phyloP scores from a whole-genome alignment of 2,113 vertebrate genomes.

The Laterallus jamaicensis region DNA sequence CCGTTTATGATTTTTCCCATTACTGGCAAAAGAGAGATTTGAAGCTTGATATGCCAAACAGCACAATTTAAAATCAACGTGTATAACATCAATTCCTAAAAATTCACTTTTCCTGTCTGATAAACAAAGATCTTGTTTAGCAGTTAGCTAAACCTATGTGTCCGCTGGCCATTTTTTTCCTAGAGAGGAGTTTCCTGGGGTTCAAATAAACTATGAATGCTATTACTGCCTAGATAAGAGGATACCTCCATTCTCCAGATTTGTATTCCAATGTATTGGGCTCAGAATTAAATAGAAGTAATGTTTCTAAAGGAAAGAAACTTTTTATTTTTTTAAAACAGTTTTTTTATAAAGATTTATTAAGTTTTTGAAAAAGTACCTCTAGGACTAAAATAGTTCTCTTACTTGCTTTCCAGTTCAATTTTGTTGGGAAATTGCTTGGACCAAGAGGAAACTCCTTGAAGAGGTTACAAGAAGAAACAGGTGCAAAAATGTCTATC shows the following conservation, averaged over 20 bases:
- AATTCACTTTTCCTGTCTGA: neutral
- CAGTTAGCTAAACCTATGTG: neutral
- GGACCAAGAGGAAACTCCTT: slow-evolving; percentile 98
- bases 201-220: neutral
- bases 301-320: neutral
- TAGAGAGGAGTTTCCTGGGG: neutral
- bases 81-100: neutral
- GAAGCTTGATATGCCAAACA: neutral
- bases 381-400: slow-evolving; percentile 2
- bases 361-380: neutral
- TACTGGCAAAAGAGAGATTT: neutral
- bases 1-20: neutral
- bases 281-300: neutral
- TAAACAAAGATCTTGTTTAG: neutral
- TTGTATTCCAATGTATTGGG: neutral
- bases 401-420: slow-evolving; percentile 86
- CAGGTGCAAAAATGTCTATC: slow-evolving; percentile 99
- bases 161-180: neutral
- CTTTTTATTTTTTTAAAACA: neutral
- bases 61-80: neutral
- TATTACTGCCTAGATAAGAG: neutral
- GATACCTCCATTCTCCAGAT: neutral
- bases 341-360: neutral
- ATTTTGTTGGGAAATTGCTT: slow-evolving; percentile 99
- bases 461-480: slow-evolving; percentile 99